Evolutionary conservation across 2,888 invertebrate species (phyloP).

Genomic region (Diachrysia chrysitis): DNA sequence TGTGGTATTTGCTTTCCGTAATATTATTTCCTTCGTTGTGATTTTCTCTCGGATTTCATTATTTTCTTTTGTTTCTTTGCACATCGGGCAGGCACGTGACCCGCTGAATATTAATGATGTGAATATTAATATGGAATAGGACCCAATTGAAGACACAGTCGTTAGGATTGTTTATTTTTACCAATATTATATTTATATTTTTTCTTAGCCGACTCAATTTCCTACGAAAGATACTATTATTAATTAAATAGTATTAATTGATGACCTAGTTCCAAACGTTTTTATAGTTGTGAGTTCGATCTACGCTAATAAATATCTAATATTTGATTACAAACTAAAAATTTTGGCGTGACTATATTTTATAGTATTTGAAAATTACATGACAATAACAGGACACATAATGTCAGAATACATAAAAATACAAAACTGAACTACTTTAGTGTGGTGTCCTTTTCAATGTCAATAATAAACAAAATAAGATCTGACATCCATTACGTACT

Average conservation of each 20-base stretch:
- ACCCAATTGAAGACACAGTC: slow-evolving; percentile 5
- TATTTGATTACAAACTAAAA: too few species aligned
- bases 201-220: neutral
- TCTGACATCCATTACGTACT: neutral
- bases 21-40: neutral
- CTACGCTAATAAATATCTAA: too few species aligned
- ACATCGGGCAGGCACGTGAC: slow-evolving; percentile 29
- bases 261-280: too few species aligned
- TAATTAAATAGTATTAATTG: too few species aligned
- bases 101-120: slow-evolving; percentile 12
- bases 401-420: too few species aligned
- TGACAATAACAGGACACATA: too few species aligned
- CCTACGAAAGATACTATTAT: too few species aligned
- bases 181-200: neutral
- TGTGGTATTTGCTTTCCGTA: neutral
- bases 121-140: slow-evolving; percentile 27
- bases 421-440: too few species aligned
- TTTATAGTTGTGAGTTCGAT: too few species aligned
- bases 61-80: slow-evolving; percentile 13
- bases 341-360: too few species aligned
- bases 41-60: slow-evolving; percentile 13
- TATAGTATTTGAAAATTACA: too few species aligned
- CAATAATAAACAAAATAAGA: neutral
- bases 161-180: slow-evolving; percentile 2
- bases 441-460: neutral